Base-by-base conservation (phyloP, 2,797 vertebrate genomes). In the Ctenochaetus hawaiiensis region DNA sequence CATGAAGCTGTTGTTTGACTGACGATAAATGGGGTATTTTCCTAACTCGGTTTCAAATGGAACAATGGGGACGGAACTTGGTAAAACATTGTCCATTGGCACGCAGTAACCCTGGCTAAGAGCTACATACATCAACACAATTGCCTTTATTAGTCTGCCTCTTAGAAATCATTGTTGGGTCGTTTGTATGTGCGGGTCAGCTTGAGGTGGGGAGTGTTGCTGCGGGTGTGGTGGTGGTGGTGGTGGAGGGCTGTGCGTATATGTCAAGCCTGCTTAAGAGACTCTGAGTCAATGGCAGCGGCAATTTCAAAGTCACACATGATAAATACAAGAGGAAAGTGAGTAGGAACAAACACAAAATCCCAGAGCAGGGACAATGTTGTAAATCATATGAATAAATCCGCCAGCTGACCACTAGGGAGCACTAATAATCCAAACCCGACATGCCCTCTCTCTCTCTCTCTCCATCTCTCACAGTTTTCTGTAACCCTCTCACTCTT, bases 11-110 rank as follows among this genome's bases (percentile, higher is more conserved):
- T 86, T 92, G 85, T 90, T 89, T 86, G 87, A 87, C 69, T 37
- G 70, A 74, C 78, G 86, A 93, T 93, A 90, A 94, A 93, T 92
- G 82, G 82, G 81, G 59, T 87, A 74, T 93, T 91, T 93, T 87
- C 75, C 77, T 84, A 87, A 89, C 80, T 86, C 87, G 62, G 69
- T 78, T 88, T 87, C 67, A 73, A 89, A 89, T 82, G 69, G 80
- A 93, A 91, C 91, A 93, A 89, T 86, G 72, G 78, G 75, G 80
- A 81, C 30, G 11, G 34, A 82, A 78, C 49, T 82, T 23, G 7
- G 80, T 75, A 20, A 67, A 83, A 79, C 77, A 85, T 59, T 66
- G 77, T 81, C 82, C 85, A 30, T 60, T 78, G 87, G 80, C 67
- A 72, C 84, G 70, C 85, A 77, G 64, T 75, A 72, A 70, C 83